These are phyloP conservation scores for Herpetotheres cachinnans DNA, from an alignment of 2,113 vertebrate species.

Conservation along the genomic window DNA sequence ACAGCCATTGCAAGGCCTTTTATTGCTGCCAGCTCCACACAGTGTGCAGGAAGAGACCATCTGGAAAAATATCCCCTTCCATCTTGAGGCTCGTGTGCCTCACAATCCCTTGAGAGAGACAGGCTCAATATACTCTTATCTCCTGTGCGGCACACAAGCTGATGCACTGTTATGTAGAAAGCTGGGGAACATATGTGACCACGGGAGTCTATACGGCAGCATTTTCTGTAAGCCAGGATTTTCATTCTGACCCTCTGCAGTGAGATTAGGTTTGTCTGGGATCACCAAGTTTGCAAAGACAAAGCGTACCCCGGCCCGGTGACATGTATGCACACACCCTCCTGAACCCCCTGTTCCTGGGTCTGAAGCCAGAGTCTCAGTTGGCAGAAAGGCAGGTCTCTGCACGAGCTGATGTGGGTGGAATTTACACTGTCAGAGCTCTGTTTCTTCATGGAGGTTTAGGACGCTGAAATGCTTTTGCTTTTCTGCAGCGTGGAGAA, in stretches of 20 bases:
- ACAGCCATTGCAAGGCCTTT: neutral
- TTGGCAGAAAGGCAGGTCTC: neutral
- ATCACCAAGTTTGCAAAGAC: neutral
- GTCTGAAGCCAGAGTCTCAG: neutral
- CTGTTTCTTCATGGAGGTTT: neutral
- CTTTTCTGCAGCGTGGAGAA: slow-evolving; percentile 88
- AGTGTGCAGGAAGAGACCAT: slow-evolving; percentile 6
- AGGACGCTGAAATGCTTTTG: neutral
- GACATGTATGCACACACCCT: fast-evolving
- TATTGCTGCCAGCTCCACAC: neutral
- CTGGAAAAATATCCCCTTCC: slow-evolving; percentile 5
- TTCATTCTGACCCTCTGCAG: neutral
- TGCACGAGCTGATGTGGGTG: neutral
- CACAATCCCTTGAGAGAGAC: neutral
- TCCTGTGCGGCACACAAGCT: fast-evolving
- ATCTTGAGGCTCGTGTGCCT: neutral
- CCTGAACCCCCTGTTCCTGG: neutral
- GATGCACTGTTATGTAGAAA: fast-evolving
- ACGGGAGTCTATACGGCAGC: neutral
- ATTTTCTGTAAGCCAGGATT: neutral
- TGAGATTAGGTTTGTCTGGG: neutral
- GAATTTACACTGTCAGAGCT: neutral
- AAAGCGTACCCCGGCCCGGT: neutral
- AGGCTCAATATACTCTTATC: neutral
- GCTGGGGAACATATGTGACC: neutral